Evolutionary conservation across 2,888 invertebrate species (phyloP), one percentile per base, ranked within the genome.

Genomic region (Ariolimax columbianus): DNA sequence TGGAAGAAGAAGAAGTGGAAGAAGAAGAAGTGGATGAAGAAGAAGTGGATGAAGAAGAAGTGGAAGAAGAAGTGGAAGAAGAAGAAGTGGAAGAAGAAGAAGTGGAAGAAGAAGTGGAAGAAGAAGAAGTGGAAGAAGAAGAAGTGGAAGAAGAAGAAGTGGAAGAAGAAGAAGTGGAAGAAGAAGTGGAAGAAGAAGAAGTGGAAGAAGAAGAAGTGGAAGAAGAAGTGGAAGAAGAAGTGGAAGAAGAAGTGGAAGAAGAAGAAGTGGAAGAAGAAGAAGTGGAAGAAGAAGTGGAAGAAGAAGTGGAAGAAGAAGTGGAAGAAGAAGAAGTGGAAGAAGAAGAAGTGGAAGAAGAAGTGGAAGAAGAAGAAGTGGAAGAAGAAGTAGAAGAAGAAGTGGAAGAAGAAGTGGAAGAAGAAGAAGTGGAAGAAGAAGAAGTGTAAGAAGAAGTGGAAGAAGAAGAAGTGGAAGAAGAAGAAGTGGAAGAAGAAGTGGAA

Each of bases 81-180:
- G 38, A 72, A 38, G 23, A 33, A 30, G 72, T 23, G 14, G 33
- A 6, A 6, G 26, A 23, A 30, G 7, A 33, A 33, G 6, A 7
- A 33, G 17, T 23, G 38, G 72, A 14, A 33, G 38, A 33, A 72
- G 72, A 33, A 33, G 38, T n/a, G 33, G 33, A 72, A 33, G 38
- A 33, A 33, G 72, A 33, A 33, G 38, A 33, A 72, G 33, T 30
- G 72, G 38, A 14, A 72, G 72, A 33, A 72, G 68, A 66, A 66
- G 66, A 66, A 80, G 80, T 40, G 66, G 38, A 40, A 66, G 38
- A 66, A 66, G 66, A 38, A 66, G 80, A 80, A 38, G 66, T 30
- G 66, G 66, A 80, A 66, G 66, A 66, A 66, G 66, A 80, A 66
- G 66, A 38, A 66, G 63, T 40, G 80, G 66, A 40, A 66, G 38